Evolutionary conservation across 1,140 invertebrate genomes (phyloP), one percentile per base, ranked within the genome.

Genomic region (Leptinotarsa undecemlineata): DNA sequence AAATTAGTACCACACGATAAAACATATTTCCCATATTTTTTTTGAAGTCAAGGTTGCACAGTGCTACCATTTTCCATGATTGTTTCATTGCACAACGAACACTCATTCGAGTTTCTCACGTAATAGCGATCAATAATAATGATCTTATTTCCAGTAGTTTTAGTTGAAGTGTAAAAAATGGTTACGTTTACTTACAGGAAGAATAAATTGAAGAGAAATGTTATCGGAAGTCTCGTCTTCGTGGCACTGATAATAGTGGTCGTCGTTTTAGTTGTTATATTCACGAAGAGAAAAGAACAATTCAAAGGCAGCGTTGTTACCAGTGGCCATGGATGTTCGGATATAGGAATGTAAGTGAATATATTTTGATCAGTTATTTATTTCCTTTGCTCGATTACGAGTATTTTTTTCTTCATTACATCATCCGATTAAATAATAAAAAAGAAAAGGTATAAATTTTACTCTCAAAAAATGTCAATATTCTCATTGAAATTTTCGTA

Each of bases 231-330:
- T 4, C n/a, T 42, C 15, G 42, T 68, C 17, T 6, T 72, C n/a
- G 51, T 66, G 4, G 73, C 70, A 26, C 33, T 75, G 8, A 61
- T 72, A 51, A 66, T 75, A 6, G 26, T 77, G 17, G 42, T 60
- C 5, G 26, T 72, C 4, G 64, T 68, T 19, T n/a, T 75, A 26
- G 73, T 57, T 13, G 17, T 72, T 17, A 71, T 74, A 19, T 15
- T 62, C 13, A 61, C 64, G n/a, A 42, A 66, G 15, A 60, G 47
- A 11, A 20, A 63, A 6, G 60, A 77, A 68, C 23, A 19, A 83
- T 72, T 92, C 23, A 70, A 42, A 64, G 82, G 82, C 21, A 83
- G 81, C 6, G 81, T 86, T 3, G 84, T 84, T 2, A 84, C 82
- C 19, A 85, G 84, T 74, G 84, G 85, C 0, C 76, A 77, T 33